Evolutionary conservation across 2,888 invertebrate species (phyloP).

Genomic region (Napeogenes sylphis): DNA sequence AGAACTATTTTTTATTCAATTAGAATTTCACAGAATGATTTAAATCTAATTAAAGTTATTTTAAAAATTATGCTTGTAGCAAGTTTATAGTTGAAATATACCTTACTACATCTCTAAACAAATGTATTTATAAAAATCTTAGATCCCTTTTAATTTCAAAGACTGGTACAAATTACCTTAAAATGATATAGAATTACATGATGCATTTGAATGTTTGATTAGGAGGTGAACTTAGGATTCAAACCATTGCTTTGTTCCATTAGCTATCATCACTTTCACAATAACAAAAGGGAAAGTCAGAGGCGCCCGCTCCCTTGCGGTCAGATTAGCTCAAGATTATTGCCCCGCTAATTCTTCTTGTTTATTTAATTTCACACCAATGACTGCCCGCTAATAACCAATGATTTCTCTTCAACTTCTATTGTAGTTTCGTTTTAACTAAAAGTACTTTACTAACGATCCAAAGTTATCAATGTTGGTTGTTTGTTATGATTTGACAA

Average conservation of each 20-base stretch:
- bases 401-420: slow-evolving; percentile 44
- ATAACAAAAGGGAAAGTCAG: slow-evolving; percentile 73
- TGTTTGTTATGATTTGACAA: background rate
- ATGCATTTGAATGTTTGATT: slow-evolving; percentile 26
- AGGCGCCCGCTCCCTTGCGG: slow-evolving; percentile 74
- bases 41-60: too few species aligned
- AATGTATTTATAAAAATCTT: too few species aligned
- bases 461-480: too few species aligned
- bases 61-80: too few species aligned
- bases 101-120: too few species aligned
- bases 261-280: slow-evolving; percentile 74
- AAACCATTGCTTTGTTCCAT: slow-evolving; percentile 61
- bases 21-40: too few species aligned
- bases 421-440: slow-evolving; percentile 11
- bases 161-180: background rate
- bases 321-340: slow-evolving; percentile 66
- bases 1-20: too few species aligned
- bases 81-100: too few species aligned
- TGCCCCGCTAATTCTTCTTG: slow-evolving; percentile 68
- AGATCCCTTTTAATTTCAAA: too few species aligned
- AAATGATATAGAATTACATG: slow-evolving; percentile 16
- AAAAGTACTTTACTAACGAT: background rate
- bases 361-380: slow-evolving; percentile 65
- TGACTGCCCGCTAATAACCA: slow-evolving; percentile 45
- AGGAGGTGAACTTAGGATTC: slow-evolving; percentile 53